Percentiles rank a stretch among this genome's conserved stretches.
Evolutionary conservation across 2,888 invertebrate species (phyloP).

Genomic region (Meiosimyza decipiens): DNA sequence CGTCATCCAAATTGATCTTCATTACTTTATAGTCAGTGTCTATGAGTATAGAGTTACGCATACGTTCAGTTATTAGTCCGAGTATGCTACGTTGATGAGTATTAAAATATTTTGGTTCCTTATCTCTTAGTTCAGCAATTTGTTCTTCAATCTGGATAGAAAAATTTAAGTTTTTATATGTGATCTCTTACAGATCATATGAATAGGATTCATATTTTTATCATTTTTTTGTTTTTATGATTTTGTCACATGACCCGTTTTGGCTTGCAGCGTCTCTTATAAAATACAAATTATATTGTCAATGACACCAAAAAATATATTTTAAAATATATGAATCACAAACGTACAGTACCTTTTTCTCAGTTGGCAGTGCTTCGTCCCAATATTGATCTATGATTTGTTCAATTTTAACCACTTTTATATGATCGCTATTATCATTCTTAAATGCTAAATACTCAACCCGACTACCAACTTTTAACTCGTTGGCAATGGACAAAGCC

Average conservation of each 20-base stretch:
- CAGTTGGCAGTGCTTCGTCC: conserved; percentile 63
- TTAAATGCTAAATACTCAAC: conserved; percentile 72
- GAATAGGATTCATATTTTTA: too few species aligned
- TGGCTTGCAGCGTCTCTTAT: too few species aligned
- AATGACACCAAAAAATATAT: too few species aligned
- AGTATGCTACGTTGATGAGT: conserved; percentile 57
- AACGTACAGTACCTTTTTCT: conserved; percentile 39
- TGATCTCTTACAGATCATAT: too few species aligned
- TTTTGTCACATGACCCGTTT: too few species aligned
- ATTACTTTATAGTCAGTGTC: conserved; percentile 69
- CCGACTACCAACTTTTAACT: conserved; percentile 69
- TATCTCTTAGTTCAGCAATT: conserved; percentile 47
- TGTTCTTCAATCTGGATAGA: conserved; percentile 48
- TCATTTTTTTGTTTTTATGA: too few species aligned
- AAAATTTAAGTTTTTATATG: too few species aligned
- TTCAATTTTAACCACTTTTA: conserved; percentile 72
- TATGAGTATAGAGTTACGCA: conserved; percentile 53
- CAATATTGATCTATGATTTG: conserved; percentile 69
- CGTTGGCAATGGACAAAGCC: conserved; percentile 48
- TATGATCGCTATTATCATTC: conserved; percentile 63
- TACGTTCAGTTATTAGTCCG: conserved; percentile 53
- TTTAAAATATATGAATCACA: too few species aligned
- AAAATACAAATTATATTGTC: too few species aligned
- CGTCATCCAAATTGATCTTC: conserved; percentile 73
- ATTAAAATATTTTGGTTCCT: conserved; percentile 55